Base-by-base conservation (phyloP, 2,797 vertebrate species). In the Muraenolepis orangiensis region DNA sequence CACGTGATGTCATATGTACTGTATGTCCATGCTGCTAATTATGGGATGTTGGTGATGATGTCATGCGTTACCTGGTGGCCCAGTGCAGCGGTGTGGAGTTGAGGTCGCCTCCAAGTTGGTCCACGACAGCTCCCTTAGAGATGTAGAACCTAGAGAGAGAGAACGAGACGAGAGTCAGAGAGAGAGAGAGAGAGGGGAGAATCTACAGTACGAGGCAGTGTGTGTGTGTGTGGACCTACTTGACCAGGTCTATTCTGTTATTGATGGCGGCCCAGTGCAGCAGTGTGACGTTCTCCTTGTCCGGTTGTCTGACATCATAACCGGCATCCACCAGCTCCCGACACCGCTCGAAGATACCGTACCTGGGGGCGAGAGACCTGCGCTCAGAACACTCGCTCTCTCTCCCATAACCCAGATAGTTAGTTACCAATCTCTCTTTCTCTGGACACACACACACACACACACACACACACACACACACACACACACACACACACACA, bases 181-280 rank as follows among this genome's bases (percentile, higher is more conserved):
- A 42, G 14, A 7, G 32, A 34, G 32, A 7, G 32, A 34, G 32
- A 7, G 32, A 34, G 32, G 32, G 32, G 26, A 66, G 64, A 4
- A 31, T 67, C 16, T 16, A 31, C 66, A 20, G 28, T 10, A 67
- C 2, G 57, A 6, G 20, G 10, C 57, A 64, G 16, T 31, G 30
- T 67, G 29, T n/a, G n/a, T n/a, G n/a, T n/a, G n/a, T n/a, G n/a
- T n/a, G n/a, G n/a, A 34, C 32, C 32, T 34, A 34, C 97, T 98
- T 99, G 90, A 98, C 97, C 89, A 99, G 89, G 89, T 99, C 97
- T 94, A 98, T 94, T 86, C 98, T 95, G 92, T 99, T 99, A 92
- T 99, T 99, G 90, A 99, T 99, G 84, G 98, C 97, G 69, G 97
- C 98, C 98, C 98, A 99, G 80, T 99, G 98, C 38, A 99, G 95